Percentiles rank a stretch among this genome's conserved stretches.
These are phyloP conservation scores for Syrrhaptes paradoxus DNA, from an alignment of 2,113 vertebrate species.

Conservation along the genomic window DNA sequence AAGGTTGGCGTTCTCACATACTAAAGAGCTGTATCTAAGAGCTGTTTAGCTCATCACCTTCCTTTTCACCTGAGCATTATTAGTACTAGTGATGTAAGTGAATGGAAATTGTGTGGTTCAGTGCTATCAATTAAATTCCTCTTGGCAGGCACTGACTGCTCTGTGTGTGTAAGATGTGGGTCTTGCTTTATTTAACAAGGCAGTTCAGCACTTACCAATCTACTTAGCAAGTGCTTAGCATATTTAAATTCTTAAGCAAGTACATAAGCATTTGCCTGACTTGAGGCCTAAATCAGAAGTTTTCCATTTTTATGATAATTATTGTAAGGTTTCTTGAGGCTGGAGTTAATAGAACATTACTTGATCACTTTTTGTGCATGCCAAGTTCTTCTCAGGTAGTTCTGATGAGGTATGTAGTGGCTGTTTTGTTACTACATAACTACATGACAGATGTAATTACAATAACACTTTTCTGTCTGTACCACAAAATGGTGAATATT, in stretches of 20 bases:
- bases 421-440: not conserved
- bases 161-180: not conserved
- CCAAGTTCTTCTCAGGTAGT: not conserved
- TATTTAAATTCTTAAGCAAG: not conserved
- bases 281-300: not conserved
- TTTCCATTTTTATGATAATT: not conserved
- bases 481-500: not conserved
- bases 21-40: not conserved
- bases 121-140: not conserved
- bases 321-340: not conserved
- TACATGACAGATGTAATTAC: not conserved
- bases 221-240: not conserved
- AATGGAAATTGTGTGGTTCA: not conserved
- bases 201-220: not conserved
- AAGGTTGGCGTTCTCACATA: not conserved
- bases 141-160: not conserved
- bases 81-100: not conserved
- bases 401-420: not conserved
- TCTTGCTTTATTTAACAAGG: not conserved
- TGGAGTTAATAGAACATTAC: not conserved
- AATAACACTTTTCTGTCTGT: not conserved
- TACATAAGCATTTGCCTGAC: not conserved
- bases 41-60: not conserved
- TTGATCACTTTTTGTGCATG: not conserved
- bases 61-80: not conserved